Evolutionary conservation across 2,888 invertebrate genomes (phyloP).

Genomic region (Pycnomerus fuliginosus): DNA sequence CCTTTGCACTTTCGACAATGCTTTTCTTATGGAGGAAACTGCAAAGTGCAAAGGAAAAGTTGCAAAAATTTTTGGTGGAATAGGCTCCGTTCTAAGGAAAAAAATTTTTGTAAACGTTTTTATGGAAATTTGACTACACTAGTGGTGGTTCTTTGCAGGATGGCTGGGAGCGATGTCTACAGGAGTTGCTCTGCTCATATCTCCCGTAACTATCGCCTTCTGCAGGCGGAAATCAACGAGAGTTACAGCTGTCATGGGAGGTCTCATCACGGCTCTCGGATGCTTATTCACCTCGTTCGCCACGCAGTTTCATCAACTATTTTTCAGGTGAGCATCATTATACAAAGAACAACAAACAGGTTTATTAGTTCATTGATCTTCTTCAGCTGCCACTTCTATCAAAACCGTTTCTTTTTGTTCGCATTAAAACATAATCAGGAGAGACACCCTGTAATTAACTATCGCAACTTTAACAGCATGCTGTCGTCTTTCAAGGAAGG

Average conservation of each 20-base stretch:
- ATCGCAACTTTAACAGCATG: too few species aligned
- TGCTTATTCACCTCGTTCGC: slow-evolving; percentile 89
- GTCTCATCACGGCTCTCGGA: slow-evolving; percentile 80
- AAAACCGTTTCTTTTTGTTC: too few species aligned
- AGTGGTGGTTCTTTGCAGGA: slow-evolving; percentile 65
- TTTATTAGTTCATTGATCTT: slow-evolving; percentile 18
- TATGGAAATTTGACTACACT: too few species aligned
- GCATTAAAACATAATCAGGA: too few species aligned
- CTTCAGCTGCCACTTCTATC: background rate
- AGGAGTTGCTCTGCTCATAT: slow-evolving; percentile 75
- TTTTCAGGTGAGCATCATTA: slow-evolving; percentile 68
- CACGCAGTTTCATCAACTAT: slow-evolving; percentile 84
- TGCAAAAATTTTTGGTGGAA: too few species aligned
- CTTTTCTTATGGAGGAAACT: too few species aligned
- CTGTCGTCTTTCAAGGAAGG: too few species aligned
- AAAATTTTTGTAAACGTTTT: too few species aligned
- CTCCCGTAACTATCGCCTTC: slow-evolving; percentile 81
- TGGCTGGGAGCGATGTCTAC: slow-evolving; percentile 80
- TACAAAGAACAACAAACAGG: slow-evolving; percentile 13
- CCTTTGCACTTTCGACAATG: too few species aligned
- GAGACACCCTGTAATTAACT: too few species aligned
- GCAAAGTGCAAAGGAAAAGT: too few species aligned
- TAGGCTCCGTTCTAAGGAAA: too few species aligned
- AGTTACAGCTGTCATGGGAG: slow-evolving; percentile 84
- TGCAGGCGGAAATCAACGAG: slow-evolving; percentile 85